Base-by-base conservation (phyloP, 2,888 invertebrate genomes). In the Drosophila mimica region DNA sequence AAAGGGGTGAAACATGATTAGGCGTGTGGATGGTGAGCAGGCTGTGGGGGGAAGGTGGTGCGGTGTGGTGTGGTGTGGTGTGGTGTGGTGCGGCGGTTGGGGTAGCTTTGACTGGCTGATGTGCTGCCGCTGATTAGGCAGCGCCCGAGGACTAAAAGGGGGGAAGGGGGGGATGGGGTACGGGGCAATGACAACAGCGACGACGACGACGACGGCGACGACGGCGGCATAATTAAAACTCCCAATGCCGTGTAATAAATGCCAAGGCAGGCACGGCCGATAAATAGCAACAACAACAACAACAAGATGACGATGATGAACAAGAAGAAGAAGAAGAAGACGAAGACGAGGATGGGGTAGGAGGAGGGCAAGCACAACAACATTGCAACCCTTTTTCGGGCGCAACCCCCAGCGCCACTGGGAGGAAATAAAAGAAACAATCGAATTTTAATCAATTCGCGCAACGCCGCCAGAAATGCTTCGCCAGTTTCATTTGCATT, bases 391-490 rank as follows among this genome's bases (percentile, higher is more conserved):
- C 84, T 81, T 82, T 74, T n/a, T n/a, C 4, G 63, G 30, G 20
- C 56, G 33, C 69, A 58, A 67, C 57, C 66, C 66, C 58, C 48
- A 48, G 61, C 60, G 62, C 65, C 63, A 15, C 51, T 4, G 28
- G 11, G 66, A 65, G 75, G 60, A 79, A 88, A 84, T 83, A 86
- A 89, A 82, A 83, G 90, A 89, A 91, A 89, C 91, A 91, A 92
- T 92, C 92, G 92, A 93, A 92, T 92, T 92, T 92, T 92, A 92
- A 92, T 92, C 93, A 93, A 92, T 93, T 91, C 92, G 84, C 84
- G 78, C 78, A 77, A 66, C 64, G 64, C 17, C 61, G 31, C 38
- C 70, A 25, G 46, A 52, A 76, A 69, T 65, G 70, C 76, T 66
- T 76, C 73, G 74, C 60, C 74, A 71, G 64, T 74, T 82, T 81